phyloP scores from a whole-genome alignment of 2,888 invertebrate species.

The Rhagium mordax region DNA sequence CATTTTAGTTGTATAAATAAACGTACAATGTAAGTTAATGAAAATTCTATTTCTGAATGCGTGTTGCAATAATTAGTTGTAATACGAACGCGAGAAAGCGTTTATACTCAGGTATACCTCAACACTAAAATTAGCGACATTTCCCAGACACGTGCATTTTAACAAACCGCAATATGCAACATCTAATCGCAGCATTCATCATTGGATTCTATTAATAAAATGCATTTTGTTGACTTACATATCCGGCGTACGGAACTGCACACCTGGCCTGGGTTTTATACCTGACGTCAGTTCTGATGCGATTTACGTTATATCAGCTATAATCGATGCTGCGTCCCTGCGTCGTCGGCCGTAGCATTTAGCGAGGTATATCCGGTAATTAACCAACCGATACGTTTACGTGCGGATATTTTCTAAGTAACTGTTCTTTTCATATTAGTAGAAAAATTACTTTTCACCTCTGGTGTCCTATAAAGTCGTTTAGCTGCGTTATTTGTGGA shows the following conservation, averaged over 20 bases:
- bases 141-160: conserved; percentile 35
- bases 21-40: conserved; percentile 18
- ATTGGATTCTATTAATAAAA: conserved; percentile 54
- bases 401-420: too few species aligned
- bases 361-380: not conserved
- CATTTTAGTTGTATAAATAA: conserved; percentile 19
- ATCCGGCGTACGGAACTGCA: conserved; percentile 49
- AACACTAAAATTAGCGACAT: conserved; percentile 32
- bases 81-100: conserved; percentile 23
- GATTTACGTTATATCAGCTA: conserved; percentile 19
- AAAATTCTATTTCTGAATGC: conserved; percentile 23
- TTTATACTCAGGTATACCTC: conserved; percentile 24
- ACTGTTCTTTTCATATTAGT: too few species aligned
- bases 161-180: conserved; percentile 54
- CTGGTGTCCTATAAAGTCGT: too few species aligned
- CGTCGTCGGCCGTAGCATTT: not conserved
- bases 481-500: too few species aligned
- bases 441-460: too few species aligned
- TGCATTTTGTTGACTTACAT: conserved; percentile 52
- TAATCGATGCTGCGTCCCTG: not conserved
- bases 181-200: conserved; percentile 61
- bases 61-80: conserved; percentile 26
- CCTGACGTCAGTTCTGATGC: conserved; percentile 39
- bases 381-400: too few species aligned
- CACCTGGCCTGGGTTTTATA: conserved; percentile 45